Conservation (phyloP, 2,888 invertebrate species). For the Andrena dorsata region DNA sequence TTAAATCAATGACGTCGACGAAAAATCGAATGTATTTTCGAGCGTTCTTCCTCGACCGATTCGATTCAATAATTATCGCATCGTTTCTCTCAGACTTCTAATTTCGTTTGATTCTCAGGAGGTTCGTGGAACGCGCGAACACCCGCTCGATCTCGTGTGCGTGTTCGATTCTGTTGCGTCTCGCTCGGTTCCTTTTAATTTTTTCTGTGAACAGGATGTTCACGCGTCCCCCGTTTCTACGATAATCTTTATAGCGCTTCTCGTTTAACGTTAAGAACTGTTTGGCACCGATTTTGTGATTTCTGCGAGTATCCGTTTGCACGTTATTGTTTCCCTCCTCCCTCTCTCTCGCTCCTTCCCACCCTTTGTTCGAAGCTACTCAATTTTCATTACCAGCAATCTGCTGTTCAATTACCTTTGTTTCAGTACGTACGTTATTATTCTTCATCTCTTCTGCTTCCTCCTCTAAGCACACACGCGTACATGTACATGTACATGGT, state of each 20-base stretch:
- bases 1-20: neutral
- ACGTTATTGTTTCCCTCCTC: neutral
- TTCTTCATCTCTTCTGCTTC: neutral
- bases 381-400: conserved; percentile 17
- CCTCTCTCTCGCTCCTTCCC: neutral
- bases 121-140: conserved; percentile 22
- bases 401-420: conserved; percentile 10
- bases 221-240: conserved; percentile 36
- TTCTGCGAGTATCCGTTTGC: conserved; percentile 16
- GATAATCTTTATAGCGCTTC: conserved; percentile 34
- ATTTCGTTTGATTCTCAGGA: conserved; percentile 51
- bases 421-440: conserved; percentile 2
- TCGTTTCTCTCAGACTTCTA: conserved; percentile 12
- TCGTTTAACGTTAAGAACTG: conserved; percentile 47
- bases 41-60: conserved; percentile 13
- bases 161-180: conserved; percentile 7
- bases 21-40: neutral
- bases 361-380: neutral
- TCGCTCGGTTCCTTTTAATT: neutral
- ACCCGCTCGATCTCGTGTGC: neutral
- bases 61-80: conserved; percentile 1
- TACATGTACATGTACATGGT: neutral
- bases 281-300: conserved; percentile 67
- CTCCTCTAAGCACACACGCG: neutral
- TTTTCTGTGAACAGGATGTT: neutral